Evolutionary conservation across 2,113 vertebrate species (phyloP), one percentile per base, ranked within the genome.

Genomic region (Rhodinocichla rosea): DNA sequence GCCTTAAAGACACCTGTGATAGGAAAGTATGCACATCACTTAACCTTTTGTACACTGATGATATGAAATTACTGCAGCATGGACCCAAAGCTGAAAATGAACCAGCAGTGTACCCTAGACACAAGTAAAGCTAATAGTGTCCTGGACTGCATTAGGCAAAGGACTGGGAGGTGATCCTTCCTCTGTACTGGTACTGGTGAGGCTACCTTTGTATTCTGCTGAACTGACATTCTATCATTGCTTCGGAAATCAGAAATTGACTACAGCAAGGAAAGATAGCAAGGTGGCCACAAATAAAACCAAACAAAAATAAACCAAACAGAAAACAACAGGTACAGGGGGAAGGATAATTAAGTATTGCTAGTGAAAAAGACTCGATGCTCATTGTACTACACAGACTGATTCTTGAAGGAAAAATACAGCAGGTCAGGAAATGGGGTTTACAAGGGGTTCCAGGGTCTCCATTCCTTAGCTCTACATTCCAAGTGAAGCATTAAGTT

Each of bases 41-140:
- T 62, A 49, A 67, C 22, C 50, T 69, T 49, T 27, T 60, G 30
- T 60, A 65, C 23, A 6, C 10, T 0, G 7, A 45, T 5, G 18
- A 35, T 27, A 59, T 0, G 2, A 47, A 57, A 57, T 62, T 27
- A 52, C 2, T 40, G 47, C n/a, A 52, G 1, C 9, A n/a, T 37
- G 37, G 42, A 40, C 42, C 19, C 16, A 21, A 53, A 47, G 70
- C 1, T 67, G 23, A 50, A 45, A 9, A 7, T 9, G 5, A 77
- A 37, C 37, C 42, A 37, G 47, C 42, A 12, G 22, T 2, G 22
- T 52, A 35, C 37, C 19, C 28, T 86, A 47, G 33, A 44, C 35
- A 68, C 28, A 62, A 60, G 45, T 42, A 15, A 4, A 7, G 52
- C 47, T 70, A 49, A 55, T 4, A 55, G 33, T 33, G 40, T 77